phyloP scores from a whole-genome alignment of 2,797 vertebrate species.

The Sitta carolinensis region DNA sequence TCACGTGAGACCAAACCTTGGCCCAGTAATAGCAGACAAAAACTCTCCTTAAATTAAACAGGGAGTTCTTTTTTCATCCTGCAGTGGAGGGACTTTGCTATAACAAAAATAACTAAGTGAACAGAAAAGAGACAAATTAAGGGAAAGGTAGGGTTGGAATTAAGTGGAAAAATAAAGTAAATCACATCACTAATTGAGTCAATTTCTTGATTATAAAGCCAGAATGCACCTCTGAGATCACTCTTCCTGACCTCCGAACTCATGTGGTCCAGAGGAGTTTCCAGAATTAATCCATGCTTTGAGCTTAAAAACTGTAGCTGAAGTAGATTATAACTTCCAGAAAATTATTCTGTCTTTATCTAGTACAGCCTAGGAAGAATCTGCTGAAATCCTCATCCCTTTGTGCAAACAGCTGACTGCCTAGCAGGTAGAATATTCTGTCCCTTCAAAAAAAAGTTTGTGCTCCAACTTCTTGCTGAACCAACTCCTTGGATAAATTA shows the following conservation, averaged over 20 bases:
- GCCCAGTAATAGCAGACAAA: neutral
- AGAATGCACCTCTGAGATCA: conserved; percentile 10
- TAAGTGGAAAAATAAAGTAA: neutral
- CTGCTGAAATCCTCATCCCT: neutral
- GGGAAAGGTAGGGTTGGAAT: neutral
- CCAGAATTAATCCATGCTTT: neutral
- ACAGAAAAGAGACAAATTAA: neutral
- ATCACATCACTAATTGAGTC: conserved; percentile 6
- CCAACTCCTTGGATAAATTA: neutral
- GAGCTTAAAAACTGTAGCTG: neutral
- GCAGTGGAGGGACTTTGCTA: neutral
- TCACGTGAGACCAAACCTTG: neutral
- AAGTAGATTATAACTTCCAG: neutral
- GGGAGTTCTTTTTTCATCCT: neutral
- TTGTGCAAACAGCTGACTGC: neutral
- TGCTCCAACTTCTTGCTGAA: neutral
- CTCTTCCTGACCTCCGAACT: neutral
- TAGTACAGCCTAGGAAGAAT: neutral
- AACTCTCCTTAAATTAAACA: neutral
- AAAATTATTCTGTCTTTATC: neutral
- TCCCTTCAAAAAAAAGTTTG: neutral
- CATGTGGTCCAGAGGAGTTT: neutral
- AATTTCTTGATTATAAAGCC: conserved; percentile 15
- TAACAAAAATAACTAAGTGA: neutral
- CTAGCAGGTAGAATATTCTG: neutral